Evolutionary conservation across 2,888 invertebrate species (phyloP).

Genomic region (Orchesellides sinensis): DNA sequence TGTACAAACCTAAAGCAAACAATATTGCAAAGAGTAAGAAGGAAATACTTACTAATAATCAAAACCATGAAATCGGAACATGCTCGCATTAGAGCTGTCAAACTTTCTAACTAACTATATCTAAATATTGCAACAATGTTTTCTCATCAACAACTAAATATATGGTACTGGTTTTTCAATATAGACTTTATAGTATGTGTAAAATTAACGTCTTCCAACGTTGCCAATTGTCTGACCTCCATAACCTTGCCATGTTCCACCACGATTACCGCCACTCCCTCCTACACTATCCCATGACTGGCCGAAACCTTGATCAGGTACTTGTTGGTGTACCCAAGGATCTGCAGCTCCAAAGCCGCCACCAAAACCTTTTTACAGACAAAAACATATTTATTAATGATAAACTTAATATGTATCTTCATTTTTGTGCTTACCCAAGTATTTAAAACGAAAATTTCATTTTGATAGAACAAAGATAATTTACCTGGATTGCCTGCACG

Average conservation of each 20-base stretch:
- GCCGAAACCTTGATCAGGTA: slow-evolving; percentile 76
- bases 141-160: background rate
- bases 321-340: slow-evolving; percentile 74
- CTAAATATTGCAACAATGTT: background rate
- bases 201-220: slow-evolving; percentile 54
- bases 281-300: slow-evolving; percentile 76
- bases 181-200: background rate
- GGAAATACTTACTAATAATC: too few species aligned
- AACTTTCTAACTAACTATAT: too few species aligned
- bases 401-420: too few species aligned
- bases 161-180: background rate
- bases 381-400: background rate
- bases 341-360: slow-evolving; percentile 66
- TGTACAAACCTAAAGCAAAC: too few species aligned
- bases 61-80: too few species aligned
- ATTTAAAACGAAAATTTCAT: background rate
- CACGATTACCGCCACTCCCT: slow-evolving; percentile 73
- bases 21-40: too few species aligned
- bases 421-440: background rate
- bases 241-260: slow-evolving; percentile 74
- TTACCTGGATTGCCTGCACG: slow-evolving; percentile 60
- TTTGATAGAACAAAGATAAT: background rate
- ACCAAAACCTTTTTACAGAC: slow-evolving; percentile 42
- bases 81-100: too few species aligned
- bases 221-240: slow-evolving; percentile 73